phyloP scores from a whole-genome alignment of 2,113 vertebrate species.

The Phrynosoma blainvillii region DNA sequence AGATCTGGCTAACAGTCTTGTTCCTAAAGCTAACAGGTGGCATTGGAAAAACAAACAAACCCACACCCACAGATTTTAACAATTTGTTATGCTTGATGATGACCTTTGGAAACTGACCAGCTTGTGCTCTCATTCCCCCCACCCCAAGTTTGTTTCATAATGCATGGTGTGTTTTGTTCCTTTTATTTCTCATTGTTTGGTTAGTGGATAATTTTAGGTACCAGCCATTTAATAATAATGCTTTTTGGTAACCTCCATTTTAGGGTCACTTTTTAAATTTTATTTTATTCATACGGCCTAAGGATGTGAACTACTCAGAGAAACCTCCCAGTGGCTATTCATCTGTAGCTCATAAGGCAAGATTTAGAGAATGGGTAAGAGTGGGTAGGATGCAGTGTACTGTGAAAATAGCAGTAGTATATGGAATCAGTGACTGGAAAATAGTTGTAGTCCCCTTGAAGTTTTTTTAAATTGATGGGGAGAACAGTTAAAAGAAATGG shows the following conservation, averaged over 20 bases:
- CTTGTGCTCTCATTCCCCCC: background rate
- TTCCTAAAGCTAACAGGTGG: background rate
- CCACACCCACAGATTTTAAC: background rate
- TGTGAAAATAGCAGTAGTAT: constrained; percentile 5
- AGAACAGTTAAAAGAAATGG: accelerated
- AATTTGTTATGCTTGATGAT: background rate
- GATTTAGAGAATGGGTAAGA: background rate
- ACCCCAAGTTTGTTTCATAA: background rate
- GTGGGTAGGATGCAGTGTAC: background rate
- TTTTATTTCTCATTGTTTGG: accelerated
- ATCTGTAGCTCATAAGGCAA: background rate
- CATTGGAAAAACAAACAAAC: background rate
- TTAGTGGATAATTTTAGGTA: constrained; percentile 24
- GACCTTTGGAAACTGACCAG: background rate
- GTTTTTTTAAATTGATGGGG: background rate
- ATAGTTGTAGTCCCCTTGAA: accelerated
- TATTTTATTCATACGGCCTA: background rate
- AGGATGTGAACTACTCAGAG: background rate
- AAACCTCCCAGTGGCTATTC: background rate
- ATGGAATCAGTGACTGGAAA: background rate
- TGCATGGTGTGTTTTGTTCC: background rate
- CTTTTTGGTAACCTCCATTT: accelerated
- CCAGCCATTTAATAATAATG: background rate
- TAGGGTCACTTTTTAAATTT: background rate
- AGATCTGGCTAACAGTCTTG: background rate